Conservation (phyloP, 1,140 invertebrate species). For the Diachasmimorpha longicaudata region DNA sequence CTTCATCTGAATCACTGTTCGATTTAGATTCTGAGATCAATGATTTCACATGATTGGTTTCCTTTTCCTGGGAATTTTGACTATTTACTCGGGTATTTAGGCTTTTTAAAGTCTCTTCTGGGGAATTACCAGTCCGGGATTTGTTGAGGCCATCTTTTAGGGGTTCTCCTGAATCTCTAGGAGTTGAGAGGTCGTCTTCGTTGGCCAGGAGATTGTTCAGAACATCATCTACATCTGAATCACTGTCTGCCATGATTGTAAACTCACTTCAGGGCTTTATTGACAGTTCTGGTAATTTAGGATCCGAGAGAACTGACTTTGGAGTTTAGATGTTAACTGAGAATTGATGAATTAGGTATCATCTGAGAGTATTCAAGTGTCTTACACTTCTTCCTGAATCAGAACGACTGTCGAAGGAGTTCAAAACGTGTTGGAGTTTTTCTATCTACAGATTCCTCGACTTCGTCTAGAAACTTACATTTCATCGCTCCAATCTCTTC, state of each 20-base stretch:
- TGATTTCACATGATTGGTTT: not conserved
- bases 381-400: no score
- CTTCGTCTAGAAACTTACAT: no score
- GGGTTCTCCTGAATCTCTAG: not conserved
- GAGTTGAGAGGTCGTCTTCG: conserved; percentile 18
- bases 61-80: no score
- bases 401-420: no score
- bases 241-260: conserved; percentile 6
- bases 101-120: no score
- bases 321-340: not conserved
- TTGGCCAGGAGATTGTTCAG: conserved; percentile 48
- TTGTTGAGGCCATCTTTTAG: not conserved
- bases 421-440: no score
- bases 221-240: conserved; percentile 49
- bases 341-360: no score
- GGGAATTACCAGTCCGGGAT: no score
- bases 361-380: no score
- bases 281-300: not conserved
- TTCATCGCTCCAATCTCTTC: no score
- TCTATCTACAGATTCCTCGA: no score
- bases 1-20: conserved; percentile 43
- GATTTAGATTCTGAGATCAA: not conserved
- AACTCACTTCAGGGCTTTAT: not conserved
- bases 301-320: not conserved
- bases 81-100: no score